phyloP scores from a whole-genome alignment of 2,797 vertebrate species.

The Cuniculus paca region DNA sequence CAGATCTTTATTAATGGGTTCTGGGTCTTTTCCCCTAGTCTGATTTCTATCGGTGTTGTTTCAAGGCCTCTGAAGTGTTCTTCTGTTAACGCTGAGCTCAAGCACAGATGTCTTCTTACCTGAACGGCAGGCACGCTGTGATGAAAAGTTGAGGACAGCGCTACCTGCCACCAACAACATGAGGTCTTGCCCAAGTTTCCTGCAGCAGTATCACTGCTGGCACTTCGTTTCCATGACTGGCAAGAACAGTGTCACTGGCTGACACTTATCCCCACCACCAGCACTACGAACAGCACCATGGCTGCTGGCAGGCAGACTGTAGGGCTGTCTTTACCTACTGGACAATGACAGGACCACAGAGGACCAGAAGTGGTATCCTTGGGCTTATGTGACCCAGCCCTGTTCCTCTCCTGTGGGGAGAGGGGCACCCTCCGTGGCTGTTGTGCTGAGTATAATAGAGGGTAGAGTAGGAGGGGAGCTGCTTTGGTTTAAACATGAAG shows the following conservation, averaged over 20 bases:
- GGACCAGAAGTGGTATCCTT: no score
- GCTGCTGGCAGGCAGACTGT: neutral
- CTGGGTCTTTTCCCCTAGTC: no score
- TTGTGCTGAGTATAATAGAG: neutral
- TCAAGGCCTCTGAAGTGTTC: neutral
- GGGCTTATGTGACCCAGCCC: neutral
- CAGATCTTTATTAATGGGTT: neutral
- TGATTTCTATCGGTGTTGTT: neutral
- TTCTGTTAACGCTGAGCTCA: neutral
- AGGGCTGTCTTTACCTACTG: neutral
- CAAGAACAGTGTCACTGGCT: neutral
- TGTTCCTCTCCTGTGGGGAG: no score
- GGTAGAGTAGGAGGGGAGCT: neutral
- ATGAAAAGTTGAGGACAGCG: neutral
- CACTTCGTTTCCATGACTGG: neutral
- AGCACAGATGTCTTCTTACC: neutral
- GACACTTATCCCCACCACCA: neutral
- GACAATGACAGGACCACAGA: neutral
- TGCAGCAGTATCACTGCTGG: neutral
- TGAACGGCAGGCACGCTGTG: neutral
- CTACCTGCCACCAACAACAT: neutral
- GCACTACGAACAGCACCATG: neutral
- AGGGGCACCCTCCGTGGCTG: neutral
- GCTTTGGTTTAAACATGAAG: neutral
- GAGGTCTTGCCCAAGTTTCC: neutral